A percentile compares a stretch with the other conserved stretches of the same genome.
Evolutionary conservation across 2,888 invertebrate species (phyloP).

Genomic region (Dastarcus helophoroides): DNA sequence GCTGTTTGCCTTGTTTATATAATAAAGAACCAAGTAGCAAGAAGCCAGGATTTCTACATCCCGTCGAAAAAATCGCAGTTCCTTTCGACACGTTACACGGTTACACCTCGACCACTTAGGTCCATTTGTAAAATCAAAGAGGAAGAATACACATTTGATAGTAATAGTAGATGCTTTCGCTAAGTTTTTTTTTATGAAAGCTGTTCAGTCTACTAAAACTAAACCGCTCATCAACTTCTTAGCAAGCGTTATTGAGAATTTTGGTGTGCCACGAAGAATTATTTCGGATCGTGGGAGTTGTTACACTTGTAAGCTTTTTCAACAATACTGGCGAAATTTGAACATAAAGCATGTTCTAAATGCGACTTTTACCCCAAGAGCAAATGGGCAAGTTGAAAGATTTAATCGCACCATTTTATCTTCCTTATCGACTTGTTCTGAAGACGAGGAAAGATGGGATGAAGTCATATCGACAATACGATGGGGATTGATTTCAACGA

Average conservation of each 20-base stretch:
- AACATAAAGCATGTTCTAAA: constrained; percentile 7
- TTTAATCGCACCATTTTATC: constrained; percentile 9
- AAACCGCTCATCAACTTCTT: background rate
- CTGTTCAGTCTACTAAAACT: background rate
- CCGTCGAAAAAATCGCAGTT: constrained; percentile 14
- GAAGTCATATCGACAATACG: constrained; percentile 1
- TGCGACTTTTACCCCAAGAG: constrained; percentile 12
- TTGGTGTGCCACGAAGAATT: background rate
- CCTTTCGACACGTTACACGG: constrained; percentile 19
- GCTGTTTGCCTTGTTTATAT: constrained; percentile 22
- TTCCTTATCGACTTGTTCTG: background rate
- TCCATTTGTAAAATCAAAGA: constrained; percentile 14
- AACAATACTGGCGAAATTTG: background rate
- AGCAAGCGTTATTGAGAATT: background rate
- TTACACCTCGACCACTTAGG: constrained; percentile 21
- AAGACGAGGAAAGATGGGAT: constrained; percentile 4
- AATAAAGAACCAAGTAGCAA: constrained; percentile 19
- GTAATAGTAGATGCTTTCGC: background rate
- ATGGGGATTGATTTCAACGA: constrained; percentile 7
- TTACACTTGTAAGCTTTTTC: background rate
- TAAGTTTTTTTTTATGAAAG: background rate
- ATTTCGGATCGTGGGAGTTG: background rate
- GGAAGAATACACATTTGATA: background rate
- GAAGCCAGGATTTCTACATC: constrained; percentile 16
- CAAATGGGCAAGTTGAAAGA: constrained; percentile 13